Base-by-base conservation (phyloP, 2,888 invertebrate species). In the Horisme vitalbata region DNA sequence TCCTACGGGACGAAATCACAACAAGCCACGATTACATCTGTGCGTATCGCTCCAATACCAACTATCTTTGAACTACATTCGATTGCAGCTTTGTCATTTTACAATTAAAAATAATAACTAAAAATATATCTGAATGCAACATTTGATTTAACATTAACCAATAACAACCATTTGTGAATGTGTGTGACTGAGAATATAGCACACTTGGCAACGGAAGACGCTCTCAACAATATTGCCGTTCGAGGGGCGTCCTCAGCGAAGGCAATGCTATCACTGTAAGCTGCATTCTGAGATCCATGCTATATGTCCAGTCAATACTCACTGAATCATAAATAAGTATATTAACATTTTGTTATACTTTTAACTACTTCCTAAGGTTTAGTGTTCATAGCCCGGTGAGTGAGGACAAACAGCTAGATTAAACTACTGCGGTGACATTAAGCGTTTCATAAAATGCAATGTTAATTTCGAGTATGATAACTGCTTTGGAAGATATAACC, bases 271-370 rank as follows among this genome's bases (percentile, higher is more conserved):
- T 75, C 65, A 79, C 65, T 75, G 65, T 73, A 68, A 83, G 87
- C 86, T 87, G 87, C 87, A 83, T 85, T 86, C 83, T 89, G 89
- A 89, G 89, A 89, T 89, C 89, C 82, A 83, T 83, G 84, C 87
- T 80, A 82, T 83, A 84, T 79, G 80, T 79, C 81, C 87, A 85
- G 86, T 82, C 80, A 77, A 72, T 76, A 85, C 80, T 71, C 79
- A 83, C 84, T 78, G 82, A 83, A 81, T 77, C 45, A 81, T 78
- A 81, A 68, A 79, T 81, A 79, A 75, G 78, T 77, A 76, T 75
- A 70, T 68, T 69, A 62, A 66, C 75, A 74, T 75, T 78, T 79
- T 74, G 65, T 71, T 79, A 70, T 54, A 64, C 71, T 71, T 78
- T 37, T 64, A 76, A 64, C 72, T 82, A 79, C 62, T 70, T 65